Evolutionary conservation across 2,888 invertebrate genomes (phyloP).

Genomic region (Diadromus collaris): DNA sequence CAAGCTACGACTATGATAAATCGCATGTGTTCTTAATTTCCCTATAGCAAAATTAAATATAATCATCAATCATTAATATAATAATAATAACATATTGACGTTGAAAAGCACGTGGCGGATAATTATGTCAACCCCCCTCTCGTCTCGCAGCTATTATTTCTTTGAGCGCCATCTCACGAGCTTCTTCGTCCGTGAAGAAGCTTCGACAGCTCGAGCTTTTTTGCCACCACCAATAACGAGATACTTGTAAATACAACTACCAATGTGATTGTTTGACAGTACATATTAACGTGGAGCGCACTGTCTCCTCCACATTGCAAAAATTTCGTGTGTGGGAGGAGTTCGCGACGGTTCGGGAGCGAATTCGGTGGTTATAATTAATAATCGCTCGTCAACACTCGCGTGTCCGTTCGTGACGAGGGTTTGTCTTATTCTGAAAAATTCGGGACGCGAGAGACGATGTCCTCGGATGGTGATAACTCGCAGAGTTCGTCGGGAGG

Average conservation of each 20-base stretch:
- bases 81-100: too few relatives aligned
- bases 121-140: neutral
- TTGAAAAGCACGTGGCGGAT: slow-evolving; percentile 19
- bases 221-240: slow-evolving; percentile 12
- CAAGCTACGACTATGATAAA: too few relatives aligned
- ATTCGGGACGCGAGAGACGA: slow-evolving; percentile 11
- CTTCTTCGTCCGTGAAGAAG: neutral
- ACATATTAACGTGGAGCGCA: neutral
- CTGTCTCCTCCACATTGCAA: neutral
- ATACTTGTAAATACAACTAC: slow-evolving; percentile 17
- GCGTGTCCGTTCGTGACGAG: neutral
- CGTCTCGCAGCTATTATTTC: neutral
- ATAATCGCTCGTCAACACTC: neutral
- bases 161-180: slow-evolving; percentile 2
- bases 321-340: slow-evolving; percentile 50
- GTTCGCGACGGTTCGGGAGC: slow-evolving; percentile 36
- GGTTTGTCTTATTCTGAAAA: neutral
- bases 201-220: neutral
- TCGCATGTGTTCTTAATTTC: too few relatives aligned
- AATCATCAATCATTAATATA: too few relatives aligned
- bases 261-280: slow-evolving; percentile 21
- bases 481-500: slow-evolving; percentile 47
- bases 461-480: slow-evolving; percentile 60
- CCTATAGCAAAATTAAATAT: too few relatives aligned
- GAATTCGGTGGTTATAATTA: neutral